A percentile compares a stretch with the other conserved stretches of the same genome.
Evolutionary conservation across 2,113 vertebrate genomes (phyloP).

Genomic region (Felis catus): F.catus_Fca126_mat1.0 CM031414.1:88387501-88388000

Average conservation of each 20-base stretch:
- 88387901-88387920: not conserved
- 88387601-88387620: not conserved
- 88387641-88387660: not conserved
- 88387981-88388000: not conserved
- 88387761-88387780: not conserved
- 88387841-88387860: not conserved
- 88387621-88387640: not conserved
- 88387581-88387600: not conserved
- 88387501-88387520: not conserved
- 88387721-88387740: not conserved
- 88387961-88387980: conserved; percentile 15
- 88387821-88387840: not conserved
- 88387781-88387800: not conserved
- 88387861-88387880: conserved; percentile 14
- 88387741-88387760: not conserved
- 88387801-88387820: too few species aligned
- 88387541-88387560: not conserved
- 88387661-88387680: not conserved
- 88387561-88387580: not conserved
- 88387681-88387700: not conserved
- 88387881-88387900: not conserved
- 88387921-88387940: not conserved
- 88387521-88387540: not conserved
- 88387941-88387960: not conserved
- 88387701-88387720: not conserved